Conservation (phyloP, 2,113 vertebrate genomes). For the Platichthys stellatus region DNA sequence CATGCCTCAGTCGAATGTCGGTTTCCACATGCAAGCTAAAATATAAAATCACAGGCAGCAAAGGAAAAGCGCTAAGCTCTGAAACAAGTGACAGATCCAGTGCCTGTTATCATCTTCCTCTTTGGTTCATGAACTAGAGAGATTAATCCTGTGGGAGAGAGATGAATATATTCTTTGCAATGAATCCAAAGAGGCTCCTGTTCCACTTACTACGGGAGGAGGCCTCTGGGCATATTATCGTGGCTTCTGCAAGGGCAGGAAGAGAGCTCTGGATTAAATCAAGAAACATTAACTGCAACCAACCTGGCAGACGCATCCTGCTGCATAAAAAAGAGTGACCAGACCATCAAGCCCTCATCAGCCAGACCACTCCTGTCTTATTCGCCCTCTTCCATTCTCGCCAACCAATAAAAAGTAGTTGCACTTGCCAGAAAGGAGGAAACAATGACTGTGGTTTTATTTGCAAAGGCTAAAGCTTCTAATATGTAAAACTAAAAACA, state of each 20-base stretch:
- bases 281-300: constrained; percentile 65
- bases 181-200: constrained; percentile 49
- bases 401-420: constrained; percentile 21
- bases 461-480: constrained; percentile 22
- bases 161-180: constrained; percentile 38
- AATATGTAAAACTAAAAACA: constrained; percentile 42
- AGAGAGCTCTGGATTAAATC: constrained; percentile 70
- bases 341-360: constrained; percentile 11
- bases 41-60: background rate
- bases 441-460: constrained; percentile 30
- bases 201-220: constrained; percentile 40
- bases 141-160: constrained; percentile 47
- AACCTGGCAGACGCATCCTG: constrained; percentile 63
- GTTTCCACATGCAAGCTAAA: background rate
- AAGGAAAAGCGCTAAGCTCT: background rate
- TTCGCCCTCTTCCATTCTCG: constrained; percentile 15
- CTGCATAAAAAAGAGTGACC: constrained; percentile 42
- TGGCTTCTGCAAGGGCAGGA: constrained; percentile 33
- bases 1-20: background rate
- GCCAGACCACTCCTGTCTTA: constrained; percentile 6
- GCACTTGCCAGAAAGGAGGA: constrained; percentile 39
- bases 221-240: constrained; percentile 54
- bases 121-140: constrained; percentile 44
- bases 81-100: constrained; percentile 32
- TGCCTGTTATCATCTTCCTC: constrained; percentile 29